Evolutionary conservation across 1,140 invertebrate genomes (phyloP).

Genomic region (Holotrichia oblita): DNA sequence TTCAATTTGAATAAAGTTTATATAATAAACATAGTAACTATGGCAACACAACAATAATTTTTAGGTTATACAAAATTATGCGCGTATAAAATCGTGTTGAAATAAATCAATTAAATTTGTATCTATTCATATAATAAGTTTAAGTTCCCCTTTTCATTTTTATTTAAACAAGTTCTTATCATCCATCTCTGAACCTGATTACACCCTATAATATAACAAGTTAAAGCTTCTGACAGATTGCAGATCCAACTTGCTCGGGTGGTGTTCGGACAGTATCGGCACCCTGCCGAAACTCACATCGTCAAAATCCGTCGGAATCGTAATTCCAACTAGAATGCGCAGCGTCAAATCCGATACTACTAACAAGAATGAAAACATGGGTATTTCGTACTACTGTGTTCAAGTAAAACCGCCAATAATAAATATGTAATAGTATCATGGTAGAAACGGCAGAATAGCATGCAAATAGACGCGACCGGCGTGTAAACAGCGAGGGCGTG

Average conservation of each 20-base stretch:
- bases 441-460: neutral
- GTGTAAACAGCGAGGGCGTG: conserved; percentile 46
- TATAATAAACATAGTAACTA: no score
- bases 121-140: neutral
- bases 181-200: neutral
- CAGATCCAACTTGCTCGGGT: conserved; percentile 16
- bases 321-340: conserved; percentile 31
- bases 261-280: neutral
- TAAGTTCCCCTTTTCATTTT: neutral
- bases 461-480: neutral
- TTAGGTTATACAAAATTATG: no score
- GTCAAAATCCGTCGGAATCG: neutral
- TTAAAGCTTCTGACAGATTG: neutral
- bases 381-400: neutral
- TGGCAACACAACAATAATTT: no score
- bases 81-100: no score
- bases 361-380: conserved; percentile 39
- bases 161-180: neutral
- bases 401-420: conserved; percentile 32
- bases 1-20: no score
- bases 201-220: neutral
- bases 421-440: neutral
- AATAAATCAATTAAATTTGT: no score
- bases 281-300: neutral
- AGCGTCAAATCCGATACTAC: conserved; percentile 29